phyloP scores from a whole-genome alignment of 2,797 vertebrate species.

The Apogon hyalosoma region DNA sequence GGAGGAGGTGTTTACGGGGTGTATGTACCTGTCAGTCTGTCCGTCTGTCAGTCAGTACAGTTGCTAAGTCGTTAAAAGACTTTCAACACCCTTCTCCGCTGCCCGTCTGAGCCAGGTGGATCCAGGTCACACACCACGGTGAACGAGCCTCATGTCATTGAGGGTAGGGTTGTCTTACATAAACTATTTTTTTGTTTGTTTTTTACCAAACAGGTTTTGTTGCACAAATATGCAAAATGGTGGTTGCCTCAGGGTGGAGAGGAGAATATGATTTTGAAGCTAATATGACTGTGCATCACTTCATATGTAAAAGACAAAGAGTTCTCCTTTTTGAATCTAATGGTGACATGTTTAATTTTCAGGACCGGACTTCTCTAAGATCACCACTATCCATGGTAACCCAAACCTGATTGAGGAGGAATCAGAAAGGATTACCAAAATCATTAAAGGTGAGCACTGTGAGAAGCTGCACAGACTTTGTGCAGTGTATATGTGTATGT shows the following conservation, averaged over 20 bases:
- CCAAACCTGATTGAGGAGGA: conserved; percentile 75
- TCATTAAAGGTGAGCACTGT: conserved; percentile 80
- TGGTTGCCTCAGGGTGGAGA: conserved; percentile 31
- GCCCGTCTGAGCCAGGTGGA: conserved; percentile 73
- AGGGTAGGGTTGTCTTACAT: conserved; percentile 74
- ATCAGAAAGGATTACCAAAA: conserved; percentile 79
- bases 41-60: conserved; percentile 54
- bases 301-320: background rate
- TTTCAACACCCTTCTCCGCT: conserved; percentile 70
- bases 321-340: conserved; percentile 13
- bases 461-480: background rate
- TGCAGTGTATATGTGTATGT: background rate
- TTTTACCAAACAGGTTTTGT: conserved; percentile 28
- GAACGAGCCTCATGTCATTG: conserved; percentile 78
- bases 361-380: conserved; percentile 83
- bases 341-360: conserved; percentile 21
- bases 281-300: background rate
- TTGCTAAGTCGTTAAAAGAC: conserved; percentile 72
- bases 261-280: conserved; percentile 21
- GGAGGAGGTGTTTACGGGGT: conserved; percentile 59
- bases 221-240: conserved; percentile 1
- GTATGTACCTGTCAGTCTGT: conserved; percentile 68
- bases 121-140: conserved; percentile 15
- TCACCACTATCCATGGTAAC: conserved; percentile 76
- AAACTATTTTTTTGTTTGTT: conserved; percentile 20